Base-by-base conservation (phyloP, 2,797 vertebrate species). In the Typhlichthys subterraneus region DNA sequence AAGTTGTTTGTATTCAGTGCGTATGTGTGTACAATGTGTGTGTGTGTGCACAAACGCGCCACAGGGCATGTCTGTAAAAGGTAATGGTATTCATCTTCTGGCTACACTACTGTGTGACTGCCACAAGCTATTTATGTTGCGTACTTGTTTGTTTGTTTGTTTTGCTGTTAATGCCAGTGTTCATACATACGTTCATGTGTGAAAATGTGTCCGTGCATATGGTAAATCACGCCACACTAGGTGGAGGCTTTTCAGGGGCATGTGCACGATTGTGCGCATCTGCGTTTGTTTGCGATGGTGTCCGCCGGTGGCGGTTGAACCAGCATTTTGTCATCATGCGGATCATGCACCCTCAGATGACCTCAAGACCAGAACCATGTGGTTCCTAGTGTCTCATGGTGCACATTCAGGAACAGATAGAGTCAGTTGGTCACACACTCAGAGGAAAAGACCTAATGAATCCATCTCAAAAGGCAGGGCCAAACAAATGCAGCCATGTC, bases 51-150 rank as follows among this genome's bases (percentile, higher is more conserved):
- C 12, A 56, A 50, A 51, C n/a, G 47, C 83, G 84, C 67, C 78
- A 79, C 61, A 70, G 65, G 71, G 57, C 60, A 81, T 84, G 86
- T 84, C 90, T 91, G 91, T 91, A 91, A 91, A 91, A 91, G 90
- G 92, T 84, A 81, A 90, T 88, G 86, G 82, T 84, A 91, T 92
- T 91, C 75, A 75, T 77, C 83, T 62, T 70, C 58, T 8, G 5
- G 5, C 6, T 38, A 5, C 33, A 8, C 33, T 38, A 38, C 33
- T 38, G 7, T 38, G 5, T 38, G 33, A 38, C 33, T 38, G 33
- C 7, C 33, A 38, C 33, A 38, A 38, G 33, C 7, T 8, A 38
- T 38, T 38, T 5, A 38, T 38, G 33, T 7, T 38, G 33, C 5
- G 6, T 38, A 8, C 5, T 38, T 38, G 33, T 38, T 5, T 38